Evolutionary conservation across 30 jellyfish, hydroid and myxozoan genomes (phyloP), one percentile per base, ranked within the genome.

Genomic region (Rhopilema esculentum): DNA sequence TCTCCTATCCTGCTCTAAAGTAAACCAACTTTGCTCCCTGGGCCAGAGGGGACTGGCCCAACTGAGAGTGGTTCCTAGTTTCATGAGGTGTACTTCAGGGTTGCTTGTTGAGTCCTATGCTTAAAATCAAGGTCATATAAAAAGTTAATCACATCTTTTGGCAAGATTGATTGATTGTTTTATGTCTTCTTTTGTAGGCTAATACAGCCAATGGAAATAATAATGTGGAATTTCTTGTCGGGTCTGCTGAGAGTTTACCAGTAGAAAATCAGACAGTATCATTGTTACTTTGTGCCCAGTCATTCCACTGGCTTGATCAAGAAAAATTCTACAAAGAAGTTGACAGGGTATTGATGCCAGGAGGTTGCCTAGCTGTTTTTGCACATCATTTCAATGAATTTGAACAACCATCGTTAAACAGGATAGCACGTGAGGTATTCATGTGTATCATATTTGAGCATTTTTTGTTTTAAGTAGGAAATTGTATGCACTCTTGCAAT

Each of bases 281-380:
- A 64, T 30, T 82, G 8, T 72, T 82, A 18, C 31, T 86, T 19
- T 82, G 91, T 82, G 91, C 72, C 18, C 73, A 82, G 49, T 82
- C 91, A 68, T 66, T 67, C 9, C 91, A 82, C 69, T 82, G 91
- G 91, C 69, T 82, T 15, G 84, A 82, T 30, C 68, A 48, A 27
- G 72, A 31, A 0, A 68, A 66, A 48, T 82, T 82, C 62, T 82
- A 7, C 84, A 64, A 40, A 40, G 91, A 82, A 67, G 24, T 49
- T 18, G 84, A 82, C 23, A 21, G 91, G 30, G 85, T 82, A 6
- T 82, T 82, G 61, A 32, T 27, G 9, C 91, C 91, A 20, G 72
- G 74, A 24, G 91, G 91, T 20, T 64, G 73, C 40, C 51, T 82
- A 21, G 91, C 91, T 49, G 24, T 82, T 16, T 82, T 65, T 66